These are phyloP conservation scores for Hypocryptadius cinnamomeus DNA, from an alignment of 2,113 vertebrate species.

Conservation along the genomic window DNA sequence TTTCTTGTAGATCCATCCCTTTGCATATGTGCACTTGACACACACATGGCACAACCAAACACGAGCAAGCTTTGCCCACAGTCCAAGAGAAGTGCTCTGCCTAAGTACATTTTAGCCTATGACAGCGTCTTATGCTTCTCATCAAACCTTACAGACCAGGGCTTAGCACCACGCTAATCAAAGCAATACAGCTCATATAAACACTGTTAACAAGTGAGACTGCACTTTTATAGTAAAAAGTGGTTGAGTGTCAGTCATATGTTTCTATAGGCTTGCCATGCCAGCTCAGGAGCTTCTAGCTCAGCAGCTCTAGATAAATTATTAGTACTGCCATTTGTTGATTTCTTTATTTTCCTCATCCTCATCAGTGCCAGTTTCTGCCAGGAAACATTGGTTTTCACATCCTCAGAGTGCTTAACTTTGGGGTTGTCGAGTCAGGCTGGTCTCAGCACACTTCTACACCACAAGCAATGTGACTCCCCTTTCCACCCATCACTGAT, in stretches of 20 bases:
- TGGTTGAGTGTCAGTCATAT: background rate
- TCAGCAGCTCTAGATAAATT: background rate
- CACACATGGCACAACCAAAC: background rate
- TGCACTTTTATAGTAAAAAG: background rate
- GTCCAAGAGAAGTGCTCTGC: background rate
- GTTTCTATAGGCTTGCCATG: rapidly evolving
- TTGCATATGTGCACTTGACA: background rate
- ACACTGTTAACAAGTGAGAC: background rate
- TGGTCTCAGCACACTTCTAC: background rate
- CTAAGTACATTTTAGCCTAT: background rate
- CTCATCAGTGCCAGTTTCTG: background rate
- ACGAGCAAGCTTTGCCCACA: background rate
- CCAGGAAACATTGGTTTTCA: background rate
- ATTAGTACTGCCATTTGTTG: background rate
- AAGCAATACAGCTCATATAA: background rate
- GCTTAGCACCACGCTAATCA: background rate
- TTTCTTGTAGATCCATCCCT: background rate
- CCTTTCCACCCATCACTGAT: background rate
- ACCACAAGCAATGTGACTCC: background rate
- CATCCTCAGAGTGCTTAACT: background rate
- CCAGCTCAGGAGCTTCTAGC: background rate
- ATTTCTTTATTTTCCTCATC: background rate
- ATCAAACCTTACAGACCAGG: background rate
- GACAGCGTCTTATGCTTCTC: background rate
- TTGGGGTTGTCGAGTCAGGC: background rate